Base-by-base conservation (phyloP, 2,888 invertebrate species). In the Uropetala carovei region DNA sequence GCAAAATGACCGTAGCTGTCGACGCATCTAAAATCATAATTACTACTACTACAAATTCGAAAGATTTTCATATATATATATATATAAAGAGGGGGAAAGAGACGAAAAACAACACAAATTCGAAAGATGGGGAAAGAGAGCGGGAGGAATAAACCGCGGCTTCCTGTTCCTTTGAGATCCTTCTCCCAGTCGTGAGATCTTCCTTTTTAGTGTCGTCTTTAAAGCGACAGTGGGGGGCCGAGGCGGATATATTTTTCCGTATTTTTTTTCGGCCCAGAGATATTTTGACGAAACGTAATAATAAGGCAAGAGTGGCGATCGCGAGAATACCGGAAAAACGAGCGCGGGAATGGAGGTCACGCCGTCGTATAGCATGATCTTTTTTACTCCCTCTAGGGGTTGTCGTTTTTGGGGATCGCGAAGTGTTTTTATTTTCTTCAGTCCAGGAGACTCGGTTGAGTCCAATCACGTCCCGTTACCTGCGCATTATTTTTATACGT, bases 221-320 rank as follows among this genome's bases (percentile, higher is more conserved):
- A 27, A 27, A 27, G 75, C 75, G 75, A 27, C 60, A 18, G 60
- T 27, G 27, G 75, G 75, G 75, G 75, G 75, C 75, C 75, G 22
- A 13, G 22, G 11, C n/a, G 68, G 22, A 75, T 27, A 75, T 27
- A 13, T 75, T 27, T 75, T 5, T 43, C 43, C 43, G 43, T 43
- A 27, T 27, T 75, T 75, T 13, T 75, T 75, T 27, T 75, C 75
- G n/a, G 14, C 27, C 68, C n/a, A 22, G 8, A n/a, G 75, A 75
- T 75, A 75, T 75, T 75, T 75, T 22, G 75, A 75, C 75, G 75
- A 75, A 75, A 75, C 75, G 75, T 27, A 75, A 75, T 75, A 75
- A 75, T 75, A 27, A 75, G 75, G 22, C 18, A 27, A 27, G 27
- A 27, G 13, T 22, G 75, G 75, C 75, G 75, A 75, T 75, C 75